A percentile compares a stretch with the other conserved stretches of the same genome.
phyloP scores from a whole-genome alignment of 92 coral and sea anemone genomes.

The Heteractis magnifica region DNA sequence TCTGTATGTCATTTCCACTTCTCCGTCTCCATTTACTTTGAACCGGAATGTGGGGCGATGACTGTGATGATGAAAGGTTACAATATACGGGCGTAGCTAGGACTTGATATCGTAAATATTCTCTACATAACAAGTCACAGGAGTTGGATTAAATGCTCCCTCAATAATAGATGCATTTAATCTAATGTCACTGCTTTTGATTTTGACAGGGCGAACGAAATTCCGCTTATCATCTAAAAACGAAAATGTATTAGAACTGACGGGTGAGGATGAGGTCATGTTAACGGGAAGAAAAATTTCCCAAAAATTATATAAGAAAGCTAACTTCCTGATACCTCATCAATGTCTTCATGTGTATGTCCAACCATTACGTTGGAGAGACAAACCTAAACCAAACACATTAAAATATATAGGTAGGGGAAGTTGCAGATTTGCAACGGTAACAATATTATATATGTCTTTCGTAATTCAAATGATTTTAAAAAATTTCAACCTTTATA shows the following conservation, averaged over 20 bases:
- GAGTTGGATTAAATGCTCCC: conserved; percentile 26
- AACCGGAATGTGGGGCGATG: conserved; percentile 58
- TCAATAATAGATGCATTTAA: conserved; percentile 27
- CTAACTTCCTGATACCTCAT: neutral
- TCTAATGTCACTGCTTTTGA: conserved; percentile 25
- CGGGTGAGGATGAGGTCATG: neutral
- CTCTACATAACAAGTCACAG: conserved; percentile 23
- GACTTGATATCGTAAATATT: conserved; percentile 53
- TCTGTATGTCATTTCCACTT: conserved; percentile 54
- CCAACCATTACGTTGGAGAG: too few relatives aligned
- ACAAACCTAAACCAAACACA: neutral
- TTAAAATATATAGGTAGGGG: too few relatives aligned
- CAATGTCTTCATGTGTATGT: too few relatives aligned
- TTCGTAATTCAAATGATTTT: too few relatives aligned
- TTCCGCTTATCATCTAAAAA: conserved; percentile 51
- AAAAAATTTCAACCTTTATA: too few relatives aligned
- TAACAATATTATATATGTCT: too few relatives aligned
- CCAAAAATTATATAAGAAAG: neutral
- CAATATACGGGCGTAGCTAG: conserved; percentile 44
- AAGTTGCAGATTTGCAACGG: too few relatives aligned
- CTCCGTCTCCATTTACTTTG: conserved; percentile 41
- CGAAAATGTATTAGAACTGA: neutral
- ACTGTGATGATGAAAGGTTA: conserved; percentile 42
- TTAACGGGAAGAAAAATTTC: neutral
- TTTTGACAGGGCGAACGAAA: conserved; percentile 37